Evolutionary conservation across 2,113 vertebrate species (phyloP), one percentile per base, ranked within the genome.

Genomic region (Centropristis striata): DNA sequence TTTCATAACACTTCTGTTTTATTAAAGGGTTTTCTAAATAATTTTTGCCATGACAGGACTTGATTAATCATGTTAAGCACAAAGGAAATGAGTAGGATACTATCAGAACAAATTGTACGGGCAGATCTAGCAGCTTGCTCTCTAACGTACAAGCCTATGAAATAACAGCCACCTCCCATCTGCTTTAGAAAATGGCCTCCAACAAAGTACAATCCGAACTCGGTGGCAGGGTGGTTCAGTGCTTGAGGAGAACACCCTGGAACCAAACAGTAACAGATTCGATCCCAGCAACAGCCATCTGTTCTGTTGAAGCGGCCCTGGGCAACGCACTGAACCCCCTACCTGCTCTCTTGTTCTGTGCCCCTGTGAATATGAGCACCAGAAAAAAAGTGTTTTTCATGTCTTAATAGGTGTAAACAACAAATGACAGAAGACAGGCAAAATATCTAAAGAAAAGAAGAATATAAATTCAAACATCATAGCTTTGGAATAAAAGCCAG

Each of bases 251-350:
- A 92, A 88, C 85, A 80, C 88, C 89, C 90, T 88, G 88, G 72
- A 89, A 91, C 74, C 90, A 92, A 92, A 91, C 84, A 90, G 83
- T 60, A 88, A 92, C 92, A 92, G 92, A 92, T 89, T 92, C 63
- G 36, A 83, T 87, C 90, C 86, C 90, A 88, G 85, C 79, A 27
- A 90, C 81, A 80, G 87, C 92, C 92, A 93, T 93, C 92, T 93
- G 92, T 90, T 80, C 83, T 83, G 86, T 66, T 63, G 74, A 54
- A 75, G 81, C 47, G 37, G 88, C 88, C 90, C 85, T 36, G 84
- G 80, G 90, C 86, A 46, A 75, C 50, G 10, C 69, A 55, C 71
- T 61, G 80, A 80, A 73, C 60, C 81, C n/a, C 79, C 81, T 85
- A 90, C 84, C 86, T 87, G 86, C 82, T 51, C 51, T 78, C 25